phyloP scores from a whole-genome alignment of 1,140 invertebrate species.

The Aphis gossypii region DNA sequence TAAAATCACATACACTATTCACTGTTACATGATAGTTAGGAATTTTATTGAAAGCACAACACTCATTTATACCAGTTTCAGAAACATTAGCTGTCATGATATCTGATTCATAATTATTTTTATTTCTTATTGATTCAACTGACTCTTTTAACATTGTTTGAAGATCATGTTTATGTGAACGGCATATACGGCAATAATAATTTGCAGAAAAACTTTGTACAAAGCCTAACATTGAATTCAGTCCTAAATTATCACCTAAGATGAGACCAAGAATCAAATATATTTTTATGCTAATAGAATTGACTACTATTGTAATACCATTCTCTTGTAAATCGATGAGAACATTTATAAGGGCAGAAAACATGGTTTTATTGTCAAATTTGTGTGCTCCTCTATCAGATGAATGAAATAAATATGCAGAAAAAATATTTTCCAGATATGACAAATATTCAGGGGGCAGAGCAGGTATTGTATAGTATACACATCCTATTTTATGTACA shows the following conservation, averaged over 20 bases:
- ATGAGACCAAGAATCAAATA: not conserved
- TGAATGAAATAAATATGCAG: not conserved
- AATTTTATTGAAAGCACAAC: too few relatives aligned
- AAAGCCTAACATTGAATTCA: not conserved
- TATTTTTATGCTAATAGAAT: not conserved
- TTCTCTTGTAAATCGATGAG: not conserved
- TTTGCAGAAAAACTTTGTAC: not conserved
- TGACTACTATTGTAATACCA: not conserved
- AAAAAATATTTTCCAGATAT: not conserved
- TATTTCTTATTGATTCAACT: too few relatives aligned
- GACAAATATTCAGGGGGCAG: not conserved
- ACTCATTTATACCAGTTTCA: too few relatives aligned
- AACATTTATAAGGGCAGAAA: not conserved
- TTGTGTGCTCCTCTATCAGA: not conserved
- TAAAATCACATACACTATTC: too few relatives aligned
- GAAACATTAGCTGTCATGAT: too few relatives aligned
- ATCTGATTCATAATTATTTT: too few relatives aligned
- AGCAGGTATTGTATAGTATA: not conserved
- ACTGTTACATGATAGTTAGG: too few relatives aligned
- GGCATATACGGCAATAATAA: not conserved
- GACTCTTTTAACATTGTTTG: not conserved
- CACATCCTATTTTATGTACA: not conserved
- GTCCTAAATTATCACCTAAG: too few relatives aligned
- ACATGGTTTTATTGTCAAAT: not conserved
- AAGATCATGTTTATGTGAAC: not conserved